Evolutionary conservation across 1,140 invertebrate genomes (phyloP).

Genomic region (Dreissena polymorpha): DNA sequence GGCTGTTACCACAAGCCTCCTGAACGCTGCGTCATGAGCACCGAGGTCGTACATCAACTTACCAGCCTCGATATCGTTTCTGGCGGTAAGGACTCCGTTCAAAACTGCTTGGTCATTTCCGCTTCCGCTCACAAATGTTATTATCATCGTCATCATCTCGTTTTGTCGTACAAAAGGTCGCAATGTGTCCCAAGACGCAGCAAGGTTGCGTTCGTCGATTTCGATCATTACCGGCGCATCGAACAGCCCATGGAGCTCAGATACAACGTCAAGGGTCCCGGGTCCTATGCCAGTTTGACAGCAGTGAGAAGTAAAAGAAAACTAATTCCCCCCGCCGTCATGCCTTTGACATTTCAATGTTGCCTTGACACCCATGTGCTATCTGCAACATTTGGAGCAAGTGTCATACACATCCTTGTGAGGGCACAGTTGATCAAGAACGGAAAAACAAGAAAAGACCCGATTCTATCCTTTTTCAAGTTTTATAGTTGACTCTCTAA

Average conservation of each 20-base stretch:
- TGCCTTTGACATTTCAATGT: no score
- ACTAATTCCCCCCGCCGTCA: no score
- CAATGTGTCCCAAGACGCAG: conserved; percentile 5
- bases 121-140: background rate
- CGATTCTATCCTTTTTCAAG: no score
- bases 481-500: no score
- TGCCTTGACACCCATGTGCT: no score
- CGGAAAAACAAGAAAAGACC: no score
- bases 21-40: background rate
- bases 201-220: conserved; percentile 5
- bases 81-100: conserved; percentile 1
- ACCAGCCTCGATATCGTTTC: conserved; percentile 41
- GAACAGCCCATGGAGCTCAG: background rate
- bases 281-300: conserved; percentile 10
- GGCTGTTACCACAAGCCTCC: background rate
- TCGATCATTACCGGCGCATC: background rate
- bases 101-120: background rate
- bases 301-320: background rate
- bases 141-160: conserved; percentile 1
- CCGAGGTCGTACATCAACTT: conserved; percentile 22
- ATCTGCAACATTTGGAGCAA: no score
- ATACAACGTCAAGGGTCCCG: conserved; percentile 12
- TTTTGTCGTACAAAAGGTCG: background rate
- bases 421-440: no score
- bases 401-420: no score